Evolutionary conservation across 1,140 invertebrate genomes (phyloP), one percentile per base, ranked within the genome.

Genomic region (Lutraria rhynchaena): DNA sequence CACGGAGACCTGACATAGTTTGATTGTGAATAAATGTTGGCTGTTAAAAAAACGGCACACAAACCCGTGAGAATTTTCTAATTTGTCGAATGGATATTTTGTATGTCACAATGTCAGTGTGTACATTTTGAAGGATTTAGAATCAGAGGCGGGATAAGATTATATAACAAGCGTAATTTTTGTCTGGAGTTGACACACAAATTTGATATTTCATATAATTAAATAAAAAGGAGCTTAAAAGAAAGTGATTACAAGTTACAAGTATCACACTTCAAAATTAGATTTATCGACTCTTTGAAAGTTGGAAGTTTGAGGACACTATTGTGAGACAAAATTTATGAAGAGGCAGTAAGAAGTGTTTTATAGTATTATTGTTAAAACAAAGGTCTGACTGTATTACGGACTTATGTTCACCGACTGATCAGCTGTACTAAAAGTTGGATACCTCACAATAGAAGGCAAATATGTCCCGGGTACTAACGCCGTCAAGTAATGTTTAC

Each of bases 401-500:
- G n/a, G n/a, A n/a, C n/a, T n/a, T n/a, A n/a, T n/a, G 7, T 63
- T 29, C n/a, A 63, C n/a, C 9, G 27, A 19, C 11, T 9, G 27
- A 31, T 27, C 31, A 31, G 60, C 33, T 19, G 24, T 4, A 24
- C 5, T 61, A n/a, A n/a, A n/a, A n/a, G n/a, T n/a, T n/a, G n/a
- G 60, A 1, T 31, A 29, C 9, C 33, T 63, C 60, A 67, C 37
- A 22, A 19, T 41, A 41, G 63, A 67, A 29, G 22, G 22, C 46
- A 22, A 73, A 3, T n/a, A 69, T 80, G 65, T 65, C 65, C 7
- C 17, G 35, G 44, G 41, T 71, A 31, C 67, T 82, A 61, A 81
- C 51, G 22, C 51, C 80, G 22, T 60, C 73, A 13, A 63, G 55
- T n/a, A 82, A 81, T 44, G 65, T 80, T 24, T 91, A 89, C 69